These are phyloP conservation scores for Myathropa florea DNA, from an alignment of 2,888 invertebrate species.

Conservation along the genomic window DNA sequence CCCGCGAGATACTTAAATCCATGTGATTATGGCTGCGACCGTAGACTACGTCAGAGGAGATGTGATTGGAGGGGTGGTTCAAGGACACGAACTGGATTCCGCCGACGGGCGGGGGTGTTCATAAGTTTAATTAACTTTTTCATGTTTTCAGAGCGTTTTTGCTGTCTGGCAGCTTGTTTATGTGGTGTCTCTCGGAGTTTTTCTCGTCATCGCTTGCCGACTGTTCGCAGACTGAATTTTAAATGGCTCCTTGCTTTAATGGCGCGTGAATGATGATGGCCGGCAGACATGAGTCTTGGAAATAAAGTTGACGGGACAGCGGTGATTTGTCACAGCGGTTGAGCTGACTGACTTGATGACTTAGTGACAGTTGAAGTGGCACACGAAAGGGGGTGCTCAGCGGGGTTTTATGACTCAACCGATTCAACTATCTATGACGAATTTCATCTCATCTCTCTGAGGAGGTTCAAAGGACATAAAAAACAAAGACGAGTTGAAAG, in stretches of 20 bases:
- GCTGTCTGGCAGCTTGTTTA: background rate
- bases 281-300: background rate
- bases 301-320: background rate
- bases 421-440: background rate
- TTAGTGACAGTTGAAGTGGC: background rate
- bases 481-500: too few relatives aligned
- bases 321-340: background rate
- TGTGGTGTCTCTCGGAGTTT: background rate
- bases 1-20: slow-evolving; percentile 18
- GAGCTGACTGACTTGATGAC: too few relatives aligned
- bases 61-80: background rate
- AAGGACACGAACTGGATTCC: too few relatives aligned
- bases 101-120: background rate
- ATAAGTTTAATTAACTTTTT: background rate
- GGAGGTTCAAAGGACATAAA: too few relatives aligned
- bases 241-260: background rate
- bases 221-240: background rate
- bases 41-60: background rate
- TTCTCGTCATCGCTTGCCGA: background rate
- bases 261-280: background rate
- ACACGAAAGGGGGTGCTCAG: too few relatives aligned
- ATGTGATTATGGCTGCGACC: slow-evolving; percentile 3
- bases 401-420: background rate
- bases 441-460: too few relatives aligned
- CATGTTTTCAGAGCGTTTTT: background rate